A percentile compares a stretch with the other conserved stretches of the same genome.
These are phyloP conservation scores for Oscheius onirici DNA, from an alignment of 2,888 invertebrate species.

Conservation along the genomic window DNA sequence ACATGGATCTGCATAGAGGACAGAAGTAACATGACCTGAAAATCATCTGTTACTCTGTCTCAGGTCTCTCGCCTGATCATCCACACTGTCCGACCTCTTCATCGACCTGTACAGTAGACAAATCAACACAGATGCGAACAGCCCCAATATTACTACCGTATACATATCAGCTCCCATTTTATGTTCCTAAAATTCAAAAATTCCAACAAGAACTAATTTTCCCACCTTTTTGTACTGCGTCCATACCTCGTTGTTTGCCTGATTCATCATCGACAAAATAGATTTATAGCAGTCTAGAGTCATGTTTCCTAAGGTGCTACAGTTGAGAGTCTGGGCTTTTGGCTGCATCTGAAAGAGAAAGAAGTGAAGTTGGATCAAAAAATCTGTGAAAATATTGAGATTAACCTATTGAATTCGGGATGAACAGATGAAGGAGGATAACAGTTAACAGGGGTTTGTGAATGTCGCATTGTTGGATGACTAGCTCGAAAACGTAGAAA, in stretches of 20 bases:
- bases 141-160: slow-evolving; percentile 25
- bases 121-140: slow-evolving; percentile 28
- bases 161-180: slow-evolving; percentile 33
- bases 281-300: slow-evolving; percentile 10
- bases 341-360: too few relatives aligned
- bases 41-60: background rate
- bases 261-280: background rate
- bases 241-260: slow-evolving; percentile 28
- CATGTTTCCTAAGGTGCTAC: slow-evolving; percentile 8
- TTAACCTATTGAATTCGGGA: too few relatives aligned
- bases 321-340: background rate
- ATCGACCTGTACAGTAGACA: slow-evolving; percentile 30
- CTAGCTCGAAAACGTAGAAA: too few relatives aligned
- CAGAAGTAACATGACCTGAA: slow-evolving; percentile 21
- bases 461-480: too few relatives aligned
- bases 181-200: slow-evolving; percentile 24
- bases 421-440: too few relatives aligned
- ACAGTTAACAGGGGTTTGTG: too few relatives aligned
- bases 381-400: too few relatives aligned
- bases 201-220: background rate
- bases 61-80: slow-evolving; percentile 28
- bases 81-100: slow-evolving; percentile 18
- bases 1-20: slow-evolving; percentile 34
- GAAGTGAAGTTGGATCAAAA: too few relatives aligned
- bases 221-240: slow-evolving; percentile 19